Evolutionary conservation across 2,888 invertebrate species (phyloP).

Genomic region (Tipula helvola): DNA sequence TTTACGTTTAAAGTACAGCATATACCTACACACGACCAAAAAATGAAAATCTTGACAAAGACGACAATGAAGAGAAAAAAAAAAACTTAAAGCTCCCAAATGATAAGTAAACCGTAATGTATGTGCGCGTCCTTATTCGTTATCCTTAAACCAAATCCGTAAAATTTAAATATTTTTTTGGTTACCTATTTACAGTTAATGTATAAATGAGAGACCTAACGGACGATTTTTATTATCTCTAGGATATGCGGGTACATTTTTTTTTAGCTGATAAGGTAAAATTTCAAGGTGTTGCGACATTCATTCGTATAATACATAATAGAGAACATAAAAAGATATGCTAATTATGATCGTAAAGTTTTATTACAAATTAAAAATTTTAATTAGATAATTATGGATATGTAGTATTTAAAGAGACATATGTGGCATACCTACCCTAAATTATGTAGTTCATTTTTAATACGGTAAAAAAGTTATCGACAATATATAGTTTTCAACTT

Average conservation of each 20-base stretch:
- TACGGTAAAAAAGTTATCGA: neutral
- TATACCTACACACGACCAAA: neutral
- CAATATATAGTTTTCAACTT: neutral
- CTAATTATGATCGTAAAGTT: neutral
- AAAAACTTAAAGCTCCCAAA: neutral
- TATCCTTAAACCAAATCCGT: neutral
- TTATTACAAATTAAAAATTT: neutral
- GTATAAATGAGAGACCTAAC: neutral
- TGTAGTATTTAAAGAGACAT: neutral
- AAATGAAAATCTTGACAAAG: neutral
- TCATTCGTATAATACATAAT: neutral
- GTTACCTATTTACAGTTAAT: neutral
- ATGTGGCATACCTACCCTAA: neutral
- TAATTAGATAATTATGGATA: neutral
- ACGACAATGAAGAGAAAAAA: neutral
- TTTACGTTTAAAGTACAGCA: neutral
- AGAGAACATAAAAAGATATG: neutral
- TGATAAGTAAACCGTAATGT: neutral
- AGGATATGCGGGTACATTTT: neutral
- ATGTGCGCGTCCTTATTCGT: neutral
- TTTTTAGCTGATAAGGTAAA: neutral
- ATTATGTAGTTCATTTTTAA: neutral
- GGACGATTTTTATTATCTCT: neutral
- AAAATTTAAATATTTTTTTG: neutral
- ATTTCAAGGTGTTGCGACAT: neutral